Conservation (phyloP, 2,797 vertebrate species). For the Xerus rutilus region DNA sequence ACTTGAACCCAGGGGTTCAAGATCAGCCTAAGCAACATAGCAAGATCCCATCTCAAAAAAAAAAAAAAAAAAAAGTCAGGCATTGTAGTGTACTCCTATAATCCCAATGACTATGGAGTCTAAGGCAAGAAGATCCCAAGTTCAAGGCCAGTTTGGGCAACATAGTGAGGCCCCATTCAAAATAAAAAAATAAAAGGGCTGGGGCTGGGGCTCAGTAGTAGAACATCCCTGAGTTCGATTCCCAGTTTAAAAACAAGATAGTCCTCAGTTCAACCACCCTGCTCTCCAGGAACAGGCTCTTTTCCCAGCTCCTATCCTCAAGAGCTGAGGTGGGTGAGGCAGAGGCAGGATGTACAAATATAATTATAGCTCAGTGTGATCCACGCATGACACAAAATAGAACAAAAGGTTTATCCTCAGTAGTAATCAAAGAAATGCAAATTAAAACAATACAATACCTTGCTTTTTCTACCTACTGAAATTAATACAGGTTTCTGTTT, state of each 20-base stretch:
- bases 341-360: constrained; percentile 38
- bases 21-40: background rate
- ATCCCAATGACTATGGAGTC: no score
- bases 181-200: no score
- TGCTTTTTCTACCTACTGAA: constrained; percentile 56
- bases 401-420: constrained; percentile 71
- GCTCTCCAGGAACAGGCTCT: background rate
- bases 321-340: constrained; percentile 36
- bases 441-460: constrained; percentile 63
- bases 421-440: constrained; percentile 75
- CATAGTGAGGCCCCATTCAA: no score
- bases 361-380: constrained; percentile 73
- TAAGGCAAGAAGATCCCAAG: no score
- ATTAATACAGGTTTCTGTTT: constrained; percentile 60
- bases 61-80: no score
- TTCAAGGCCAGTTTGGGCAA: no score
- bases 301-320: constrained; percentile 35
- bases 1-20: background rate
- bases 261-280: background rate
- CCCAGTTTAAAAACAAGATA: background rate
- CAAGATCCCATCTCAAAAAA: background rate
- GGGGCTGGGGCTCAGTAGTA: no score
- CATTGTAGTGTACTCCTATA: no score
- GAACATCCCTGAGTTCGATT: no score
- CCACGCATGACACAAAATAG: constrained; percentile 29